Percentiles rank a stretch among this genome's conserved stretches.
phyloP scores from a whole-genome alignment of 2,888 invertebrate species.

The Colletes collaris region DNA sequence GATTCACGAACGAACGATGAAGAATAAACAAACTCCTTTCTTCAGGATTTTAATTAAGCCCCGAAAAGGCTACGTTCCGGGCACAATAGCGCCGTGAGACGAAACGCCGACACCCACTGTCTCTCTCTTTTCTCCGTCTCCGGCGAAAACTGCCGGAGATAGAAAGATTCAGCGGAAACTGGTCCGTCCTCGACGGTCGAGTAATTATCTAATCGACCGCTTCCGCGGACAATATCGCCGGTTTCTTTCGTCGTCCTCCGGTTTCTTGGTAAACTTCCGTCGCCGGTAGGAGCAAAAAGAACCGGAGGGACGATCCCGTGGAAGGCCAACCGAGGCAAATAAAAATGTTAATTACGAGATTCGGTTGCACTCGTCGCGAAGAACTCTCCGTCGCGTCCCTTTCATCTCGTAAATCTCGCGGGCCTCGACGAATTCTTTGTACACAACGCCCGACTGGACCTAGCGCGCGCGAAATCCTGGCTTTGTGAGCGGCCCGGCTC shows the following conservation, averaged over 20 bases:
- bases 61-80: conserved; percentile 4
- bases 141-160: conserved; percentile 7
- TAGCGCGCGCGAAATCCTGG: conserved; percentile 5
- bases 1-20: conserved; percentile 44
- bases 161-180: conserved; percentile 17
- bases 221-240: conserved; percentile 48
- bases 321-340: conserved; percentile 44
- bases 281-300: conserved; percentile 12
- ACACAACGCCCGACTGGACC: not conserved
- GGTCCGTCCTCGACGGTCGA: conserved; percentile 19
- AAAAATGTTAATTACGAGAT: conserved; percentile 63
- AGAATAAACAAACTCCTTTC: conserved; percentile 44
- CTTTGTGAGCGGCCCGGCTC: conserved; percentile 8
- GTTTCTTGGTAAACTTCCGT: conserved; percentile 33
- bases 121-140: too few species aligned
- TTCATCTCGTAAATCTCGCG: conserved; percentile 45
- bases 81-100: conserved; percentile 39
- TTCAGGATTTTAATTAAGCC: conserved; percentile 53
- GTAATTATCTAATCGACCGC: conserved; percentile 61
- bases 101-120: conserved; percentile 1
- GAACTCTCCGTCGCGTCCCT: conserved; percentile 13
- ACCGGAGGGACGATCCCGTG: not conserved
- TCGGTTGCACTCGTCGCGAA: conserved; percentile 16
- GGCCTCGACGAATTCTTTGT: conserved; percentile 36
- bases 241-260: conserved; percentile 28